A percentile compares a stretch with the other conserved stretches of the same genome.
phyloP scores from a whole-genome alignment of 1,140 invertebrate species.

The Tetramorium alpestre region DNA sequence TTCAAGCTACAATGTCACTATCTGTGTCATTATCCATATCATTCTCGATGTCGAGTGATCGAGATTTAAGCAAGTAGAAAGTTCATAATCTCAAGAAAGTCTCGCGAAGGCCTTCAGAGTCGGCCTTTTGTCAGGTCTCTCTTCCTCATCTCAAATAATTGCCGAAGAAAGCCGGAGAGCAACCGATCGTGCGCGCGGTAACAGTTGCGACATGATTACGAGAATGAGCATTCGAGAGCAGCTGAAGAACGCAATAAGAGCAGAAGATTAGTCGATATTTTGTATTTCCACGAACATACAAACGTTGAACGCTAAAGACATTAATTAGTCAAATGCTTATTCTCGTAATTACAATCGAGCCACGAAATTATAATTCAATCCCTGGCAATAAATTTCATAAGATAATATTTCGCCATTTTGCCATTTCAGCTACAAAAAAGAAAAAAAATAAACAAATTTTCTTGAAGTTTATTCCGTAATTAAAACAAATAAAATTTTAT shows the following conservation, averaged over 20 bases:
- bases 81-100: constrained; percentile 43
- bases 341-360: not conserved
- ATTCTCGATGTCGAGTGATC: constrained; percentile 4
- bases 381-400: not conserved
- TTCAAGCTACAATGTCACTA: not conserved
- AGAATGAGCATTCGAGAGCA: constrained; percentile 46
- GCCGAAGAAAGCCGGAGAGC: constrained; percentile 39
- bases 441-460: not conserved
- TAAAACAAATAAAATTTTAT: not conserved
- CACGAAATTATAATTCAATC: constrained; percentile 3
- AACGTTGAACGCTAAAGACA: not conserved
- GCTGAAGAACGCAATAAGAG: constrained; percentile 40
- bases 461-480: not conserved
- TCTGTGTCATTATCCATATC: not conserved
- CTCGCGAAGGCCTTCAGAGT: constrained; percentile 18
- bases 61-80: constrained; percentile 56
- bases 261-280: not conserved
- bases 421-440: not conserved
- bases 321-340: constrained; percentile 1
- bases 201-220: constrained; percentile 66
- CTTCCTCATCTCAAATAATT: constrained; percentile 9
- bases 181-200: constrained; percentile 52
- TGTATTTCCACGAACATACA: not conserved
- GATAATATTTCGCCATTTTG: not conserved
- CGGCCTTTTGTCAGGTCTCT: constrained; percentile 29